phyloP scores from a whole-genome alignment of 2,888 invertebrate genomes.

The Willowsia nigromaculata region DNA sequence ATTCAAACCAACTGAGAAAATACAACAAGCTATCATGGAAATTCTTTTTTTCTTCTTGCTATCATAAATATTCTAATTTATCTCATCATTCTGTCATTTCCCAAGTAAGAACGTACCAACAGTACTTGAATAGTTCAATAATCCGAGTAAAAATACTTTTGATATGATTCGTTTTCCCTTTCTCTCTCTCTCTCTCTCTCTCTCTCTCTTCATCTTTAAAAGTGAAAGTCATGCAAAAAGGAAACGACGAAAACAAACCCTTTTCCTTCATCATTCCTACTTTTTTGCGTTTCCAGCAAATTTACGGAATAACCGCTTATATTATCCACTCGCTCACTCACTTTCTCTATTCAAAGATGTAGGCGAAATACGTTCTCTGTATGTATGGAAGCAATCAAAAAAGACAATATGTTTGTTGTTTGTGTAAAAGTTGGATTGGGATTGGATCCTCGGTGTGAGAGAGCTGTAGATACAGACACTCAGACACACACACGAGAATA shows the following conservation, averaged over 20 bases:
- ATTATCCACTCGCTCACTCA: background rate
- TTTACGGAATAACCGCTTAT: constrained; percentile 14
- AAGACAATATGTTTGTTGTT: constrained; percentile 63
- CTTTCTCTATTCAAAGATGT: background rate
- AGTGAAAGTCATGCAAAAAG: background rate
- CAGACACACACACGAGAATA: constrained; percentile 20
- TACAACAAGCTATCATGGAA: background rate
- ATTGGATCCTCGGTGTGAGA: background rate
- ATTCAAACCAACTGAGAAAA: background rate
- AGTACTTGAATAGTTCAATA: background rate
- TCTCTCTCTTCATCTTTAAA: background rate
- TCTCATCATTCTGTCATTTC: background rate
- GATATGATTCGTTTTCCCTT: background rate
- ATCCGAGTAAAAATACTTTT: background rate
- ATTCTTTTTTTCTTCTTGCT: background rate
- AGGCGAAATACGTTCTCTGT: background rate
- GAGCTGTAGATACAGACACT: background rate
- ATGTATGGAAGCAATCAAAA: constrained; percentile 27
- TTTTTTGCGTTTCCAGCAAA: background rate
- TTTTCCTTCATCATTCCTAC: background rate
- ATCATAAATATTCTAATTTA: background rate
- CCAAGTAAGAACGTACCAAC: background rate
- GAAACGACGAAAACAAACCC: background rate
- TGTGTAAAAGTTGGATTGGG: constrained; percentile 47
- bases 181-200: too few relatives aligned